Percentiles rank a stretch among this genome's conserved stretches.
Conservation (phyloP, 2,888 invertebrate genomes). For the Cerceris rybyensis region DNA sequence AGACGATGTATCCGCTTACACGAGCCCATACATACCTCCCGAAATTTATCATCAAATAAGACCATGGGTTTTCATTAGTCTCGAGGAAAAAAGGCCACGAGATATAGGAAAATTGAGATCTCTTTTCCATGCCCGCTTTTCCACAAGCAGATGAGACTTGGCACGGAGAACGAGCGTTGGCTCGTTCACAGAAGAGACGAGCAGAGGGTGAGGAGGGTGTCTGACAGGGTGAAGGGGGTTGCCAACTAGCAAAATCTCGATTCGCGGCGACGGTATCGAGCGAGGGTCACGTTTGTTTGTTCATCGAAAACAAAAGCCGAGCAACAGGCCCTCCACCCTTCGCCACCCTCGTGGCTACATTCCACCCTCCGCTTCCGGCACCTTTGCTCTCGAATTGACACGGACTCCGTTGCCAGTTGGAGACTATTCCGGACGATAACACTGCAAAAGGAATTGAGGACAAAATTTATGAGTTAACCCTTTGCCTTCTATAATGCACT, state of each 20-base stretch:
- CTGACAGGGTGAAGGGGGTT: conserved; percentile 17
- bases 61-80: conserved; percentile 54
- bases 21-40: conserved; percentile 7
- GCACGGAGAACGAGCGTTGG: conserved; percentile 44
- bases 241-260: conserved; percentile 54
- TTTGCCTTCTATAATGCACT: too few relatives aligned
- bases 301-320: conserved; percentile 67
- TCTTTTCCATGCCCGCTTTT: conserved; percentile 42
- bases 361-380: conserved; percentile 41
- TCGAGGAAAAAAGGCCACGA: conserved; percentile 29
- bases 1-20: not conserved
- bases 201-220: conserved; percentile 7
- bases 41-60: conserved; percentile 48
- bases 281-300: conserved; percentile 59
- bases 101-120: conserved; percentile 56
- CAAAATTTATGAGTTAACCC: conserved; percentile 1
- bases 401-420: conserved; percentile 30
- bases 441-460: conserved; percentile 15
- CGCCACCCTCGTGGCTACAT: conserved; percentile 33
- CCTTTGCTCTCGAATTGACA: conserved; percentile 30
- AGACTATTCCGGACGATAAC: conserved; percentile 20
- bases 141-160: conserved; percentile 52
- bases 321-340: conserved; percentile 67
- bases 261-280: conserved; percentile 60
- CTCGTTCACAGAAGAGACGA: conserved; percentile 25